These are phyloP conservation scores for Heteractis magnifica DNA, from an alignment of 92 coral and sea anemone genomes.

Conservation along the genomic window DNA sequence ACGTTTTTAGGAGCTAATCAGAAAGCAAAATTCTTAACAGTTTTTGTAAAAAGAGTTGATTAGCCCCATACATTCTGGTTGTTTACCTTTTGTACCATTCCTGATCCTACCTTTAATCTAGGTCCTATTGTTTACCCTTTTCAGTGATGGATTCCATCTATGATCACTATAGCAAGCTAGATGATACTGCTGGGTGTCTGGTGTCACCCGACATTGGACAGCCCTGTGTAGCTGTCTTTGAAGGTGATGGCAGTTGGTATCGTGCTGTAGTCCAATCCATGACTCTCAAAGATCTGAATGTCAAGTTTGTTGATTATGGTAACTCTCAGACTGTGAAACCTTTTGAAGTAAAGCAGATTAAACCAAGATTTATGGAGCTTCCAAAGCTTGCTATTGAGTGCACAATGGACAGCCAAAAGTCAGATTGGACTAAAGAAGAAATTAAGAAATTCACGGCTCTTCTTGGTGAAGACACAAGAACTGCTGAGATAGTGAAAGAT, in stretches of 20 bases:
- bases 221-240: slow-evolving; percentile 77
- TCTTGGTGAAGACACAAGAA: slow-evolving; percentile 40
- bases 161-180: slow-evolving; percentile 55
- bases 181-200: slow-evolving; percentile 59
- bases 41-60: too few relatives aligned
- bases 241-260: slow-evolving; percentile 78
- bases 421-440: slow-evolving; percentile 73
- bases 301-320: slow-evolving; percentile 87
- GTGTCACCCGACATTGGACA: slow-evolving; percentile 74
- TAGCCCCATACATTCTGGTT: too few relatives aligned
- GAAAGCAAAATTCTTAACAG: too few relatives aligned
- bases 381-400: slow-evolving; percentile 73
- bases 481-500: slow-evolving; percentile 42
- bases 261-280: slow-evolving; percentile 67
- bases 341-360: slow-evolving; percentile 61
- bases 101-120: neutral
- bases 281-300: slow-evolving; percentile 53
- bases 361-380: slow-evolving; percentile 60
- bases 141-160: slow-evolving; percentile 87
- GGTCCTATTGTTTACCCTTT: neutral
- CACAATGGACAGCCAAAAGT: slow-evolving; percentile 47
- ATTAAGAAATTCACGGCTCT: slow-evolving; percentile 44
- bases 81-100: neutral
- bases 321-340: slow-evolving; percentile 68
- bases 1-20: too few relatives aligned